phyloP scores from a whole-genome alignment of 1,140 invertebrate species.

The Aphelinus certus region DNA sequence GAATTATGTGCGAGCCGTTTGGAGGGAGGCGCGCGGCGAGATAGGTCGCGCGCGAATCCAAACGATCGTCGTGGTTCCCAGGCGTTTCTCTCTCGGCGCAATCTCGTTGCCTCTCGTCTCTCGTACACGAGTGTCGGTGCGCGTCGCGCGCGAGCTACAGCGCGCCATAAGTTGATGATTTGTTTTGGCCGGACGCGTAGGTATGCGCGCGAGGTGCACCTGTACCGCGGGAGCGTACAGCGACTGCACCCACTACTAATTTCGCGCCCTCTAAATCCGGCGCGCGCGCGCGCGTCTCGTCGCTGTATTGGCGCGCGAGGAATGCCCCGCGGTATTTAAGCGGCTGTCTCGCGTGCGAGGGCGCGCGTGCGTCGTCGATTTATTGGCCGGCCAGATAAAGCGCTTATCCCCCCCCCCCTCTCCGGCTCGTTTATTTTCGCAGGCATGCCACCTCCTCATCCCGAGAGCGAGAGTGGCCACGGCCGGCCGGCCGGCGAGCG shows the following conservation, averaged over 20 bases:
- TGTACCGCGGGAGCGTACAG: too few relatives aligned
- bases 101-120: constrained; percentile 1
- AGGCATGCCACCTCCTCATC: neutral
- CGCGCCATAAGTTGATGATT: constrained; percentile 31
- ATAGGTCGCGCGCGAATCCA: neutral
- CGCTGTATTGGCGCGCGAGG: too few relatives aligned
- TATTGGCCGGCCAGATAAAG: constrained; percentile 29
- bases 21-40: too few relatives aligned
- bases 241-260: constrained; percentile 12
- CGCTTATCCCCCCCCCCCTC: neutral
- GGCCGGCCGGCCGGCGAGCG: too few relatives aligned
- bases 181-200: constrained; percentile 29
- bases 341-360: neutral
- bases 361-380: constrained; percentile 7
- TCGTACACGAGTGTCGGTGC: too few relatives aligned
- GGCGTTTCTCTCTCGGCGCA: neutral
- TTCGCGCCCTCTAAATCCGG: constrained; percentile 23
- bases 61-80: too few relatives aligned
- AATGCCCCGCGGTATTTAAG: constrained; percentile 11
- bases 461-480: neutral
- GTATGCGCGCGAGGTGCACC: neutral
- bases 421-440: neutral
- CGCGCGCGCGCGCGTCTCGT: neutral
- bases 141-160: neutral
- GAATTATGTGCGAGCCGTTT: too few relatives aligned